A percentile compares a stretch with the other conserved stretches of the same genome.
phyloP scores from a whole-genome alignment of 2,888 invertebrate species.

The Resseliella maxima region DNA sequence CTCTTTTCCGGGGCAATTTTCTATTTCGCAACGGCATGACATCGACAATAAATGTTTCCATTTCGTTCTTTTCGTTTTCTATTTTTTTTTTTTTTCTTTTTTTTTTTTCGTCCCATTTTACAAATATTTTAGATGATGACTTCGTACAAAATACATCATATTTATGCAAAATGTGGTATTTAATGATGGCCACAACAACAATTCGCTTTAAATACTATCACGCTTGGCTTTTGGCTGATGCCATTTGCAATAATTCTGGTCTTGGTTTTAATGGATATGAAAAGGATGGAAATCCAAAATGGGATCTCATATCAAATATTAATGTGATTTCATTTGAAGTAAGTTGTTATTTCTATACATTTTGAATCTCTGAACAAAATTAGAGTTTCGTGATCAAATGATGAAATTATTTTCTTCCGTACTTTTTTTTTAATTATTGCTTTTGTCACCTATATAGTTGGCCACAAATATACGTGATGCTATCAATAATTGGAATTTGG shows the following conservation, averaged over 20 bases:
- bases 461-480: slow-evolving; percentile 87
- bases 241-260: slow-evolving; percentile 94
- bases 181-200: slow-evolving; percentile 79
- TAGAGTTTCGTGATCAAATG: background rate
- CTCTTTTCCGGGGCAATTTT: background rate
- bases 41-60: background rate
- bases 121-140: slow-evolving; percentile 70
- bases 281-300: slow-evolving; percentile 78
- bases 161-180: slow-evolving; percentile 78
- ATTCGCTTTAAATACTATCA: slow-evolving; percentile 94
- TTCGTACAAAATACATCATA: slow-evolving; percentile 73
- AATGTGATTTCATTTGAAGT: slow-evolving; percentile 91
- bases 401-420: background rate
- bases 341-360: slow-evolving; percentile 60
- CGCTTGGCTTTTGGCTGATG: slow-evolving; percentile 96
- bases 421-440: slow-evolving; percentile 56
- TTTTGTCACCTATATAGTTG: slow-evolving; percentile 70
- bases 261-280: slow-evolving; percentile 88
- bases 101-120: background rate
- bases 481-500: slow-evolving; percentile 94
- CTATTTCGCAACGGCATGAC: background rate
- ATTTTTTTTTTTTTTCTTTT: background rate
- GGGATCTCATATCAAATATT: slow-evolving; percentile 95
- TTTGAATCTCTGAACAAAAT: background rate
- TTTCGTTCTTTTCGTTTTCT: slow-evolving; percentile 19